phyloP scores from a whole-genome alignment of 2,888 invertebrate genomes.

The Ypsolopha scabrella region DNA sequence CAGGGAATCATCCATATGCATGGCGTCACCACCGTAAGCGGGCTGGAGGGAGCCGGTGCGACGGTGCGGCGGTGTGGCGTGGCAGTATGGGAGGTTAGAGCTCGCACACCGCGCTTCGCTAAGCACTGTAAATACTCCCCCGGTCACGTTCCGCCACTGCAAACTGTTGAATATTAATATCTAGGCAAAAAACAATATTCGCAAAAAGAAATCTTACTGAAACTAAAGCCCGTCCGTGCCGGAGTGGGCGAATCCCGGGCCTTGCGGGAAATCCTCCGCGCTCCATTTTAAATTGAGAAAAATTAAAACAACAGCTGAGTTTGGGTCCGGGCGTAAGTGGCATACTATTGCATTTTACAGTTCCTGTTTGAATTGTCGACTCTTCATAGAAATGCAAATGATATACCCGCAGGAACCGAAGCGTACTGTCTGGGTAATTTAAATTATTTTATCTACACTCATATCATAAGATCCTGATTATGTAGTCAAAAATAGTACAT shows the following conservation, averaged over 20 bases:
- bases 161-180: slow-evolving; percentile 65
- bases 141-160: slow-evolving; percentile 54
- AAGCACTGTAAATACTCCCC: slow-evolving; percentile 61
- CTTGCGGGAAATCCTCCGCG: slow-evolving; percentile 13
- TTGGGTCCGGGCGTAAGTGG: background rate
- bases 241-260: slow-evolving; percentile 25
- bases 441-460: no score
- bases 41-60: slow-evolving; percentile 9
- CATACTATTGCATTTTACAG: slow-evolving; percentile 1
- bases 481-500: no score
- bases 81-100: slow-evolving; percentile 25
- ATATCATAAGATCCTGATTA: no score
- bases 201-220: slow-evolving; percentile 31
- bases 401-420: background rate
- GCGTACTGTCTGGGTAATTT: no score
- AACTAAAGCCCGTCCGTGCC: slow-evolving; percentile 25
- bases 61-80: slow-evolving; percentile 12
- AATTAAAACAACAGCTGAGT: slow-evolving; percentile 14
- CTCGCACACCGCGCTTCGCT: slow-evolving; percentile 35
- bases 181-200: slow-evolving; percentile 32
- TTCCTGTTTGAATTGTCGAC: background rate
- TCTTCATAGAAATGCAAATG: background rate
- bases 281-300: slow-evolving; percentile 15
- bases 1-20: slow-evolving; percentile 29
- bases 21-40: slow-evolving; percentile 18